Percentiles rank a stretch among this genome's conserved stretches.
These are phyloP conservation scores for Meta bourneti DNA, from an alignment of 2,888 invertebrate genomes.

Conservation along the genomic window DNA sequence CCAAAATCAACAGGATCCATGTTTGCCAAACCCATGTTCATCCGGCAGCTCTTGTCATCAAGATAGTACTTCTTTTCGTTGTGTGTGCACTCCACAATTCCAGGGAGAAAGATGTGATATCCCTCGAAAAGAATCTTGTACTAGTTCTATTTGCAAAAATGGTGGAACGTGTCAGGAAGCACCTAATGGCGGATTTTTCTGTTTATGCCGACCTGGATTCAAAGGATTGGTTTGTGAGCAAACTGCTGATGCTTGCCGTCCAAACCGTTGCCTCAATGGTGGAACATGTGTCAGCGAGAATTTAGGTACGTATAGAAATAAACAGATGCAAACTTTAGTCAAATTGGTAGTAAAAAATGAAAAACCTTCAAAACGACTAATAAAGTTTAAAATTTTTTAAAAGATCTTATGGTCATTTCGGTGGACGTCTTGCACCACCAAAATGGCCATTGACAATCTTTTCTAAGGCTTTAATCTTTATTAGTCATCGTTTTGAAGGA, in stretches of 20 bases:
- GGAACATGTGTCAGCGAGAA: conserved; percentile 89
- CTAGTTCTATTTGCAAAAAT: conserved; percentile 92
- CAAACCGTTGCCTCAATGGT: conserved; percentile 94
- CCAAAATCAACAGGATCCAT: conserved; percentile 93
- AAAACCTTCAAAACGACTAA: too few species aligned
- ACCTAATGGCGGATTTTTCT: conserved; percentile 93
- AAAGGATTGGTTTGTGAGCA: conserved; percentile 94
- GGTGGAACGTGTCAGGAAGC: conserved; percentile 95
- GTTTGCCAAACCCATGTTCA: conserved; percentile 92
- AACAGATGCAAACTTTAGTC: too few species aligned
- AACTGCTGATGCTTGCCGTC: conserved; percentile 91
- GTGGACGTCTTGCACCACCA: too few species aligned
- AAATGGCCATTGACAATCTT: too few species aligned
- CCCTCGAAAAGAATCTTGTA: conserved; percentile 91
- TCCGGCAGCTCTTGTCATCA: conserved; percentile 91
- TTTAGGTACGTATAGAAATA: conserved; percentile 52
- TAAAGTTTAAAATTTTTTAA: too few species aligned
- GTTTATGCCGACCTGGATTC: conserved; percentile 94
- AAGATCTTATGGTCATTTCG: too few species aligned
- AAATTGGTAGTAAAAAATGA: too few species aligned
- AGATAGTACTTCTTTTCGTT: conserved; percentile 91
- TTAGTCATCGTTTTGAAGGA: too few species aligned
- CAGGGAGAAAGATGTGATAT: conserved; percentile 92
- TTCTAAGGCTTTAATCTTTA: too few species aligned
- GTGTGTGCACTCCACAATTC: conserved; percentile 88